Evolutionary conservation across 2,888 invertebrate genomes (phyloP), one percentile per base, ranked within the genome.

Genomic region (Xanthorhoe designata): DNA sequence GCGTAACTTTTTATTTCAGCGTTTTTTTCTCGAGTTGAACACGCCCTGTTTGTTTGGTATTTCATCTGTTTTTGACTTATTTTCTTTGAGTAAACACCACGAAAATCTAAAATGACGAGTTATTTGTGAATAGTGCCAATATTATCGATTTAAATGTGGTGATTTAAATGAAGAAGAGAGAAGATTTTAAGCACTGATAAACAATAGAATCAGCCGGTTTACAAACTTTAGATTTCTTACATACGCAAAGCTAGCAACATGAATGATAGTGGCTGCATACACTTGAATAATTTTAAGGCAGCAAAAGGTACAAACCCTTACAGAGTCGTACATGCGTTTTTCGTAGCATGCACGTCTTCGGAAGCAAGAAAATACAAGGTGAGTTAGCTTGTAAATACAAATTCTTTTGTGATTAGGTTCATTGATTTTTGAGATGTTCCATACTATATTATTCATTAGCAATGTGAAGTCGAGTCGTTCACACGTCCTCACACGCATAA

Each of bases 341-440:
- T 98, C 89, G 96, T 97, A 65, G 95, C 97, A 73, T 96, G 97
- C 86, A 96, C 97, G 63, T 96, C 97, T 70, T 94, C 94, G 76
- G 97, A 97, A 90, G 96, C 97, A 74, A 95, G 97, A 79, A 95
- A 96, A 88, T 96, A 96, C 81, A 98, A 98, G 97, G 98, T 98
- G 83, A 83, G 83, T 61, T 68, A 54, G 15, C 18, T 1, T n/a
- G 18, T 35, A 55, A 55, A n/a, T 24, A 13, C 38, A 42, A 42
- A 49, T 49, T 15, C 32, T 68, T 73, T 70, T 73, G 38, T 50
- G 18, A 50, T 17, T 73, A 42, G 13, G 76, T 75, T 74, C 70
- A 80, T 70, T 57, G 68, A 64, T 69, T 64, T 69, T 69, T 17
- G 29, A 18, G 35, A 8, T 45, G 19, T 51, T 52, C 17, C 47